Conservation (phyloP, 2,888 invertebrate genomes). For the Lottia gigantea region DNA sequence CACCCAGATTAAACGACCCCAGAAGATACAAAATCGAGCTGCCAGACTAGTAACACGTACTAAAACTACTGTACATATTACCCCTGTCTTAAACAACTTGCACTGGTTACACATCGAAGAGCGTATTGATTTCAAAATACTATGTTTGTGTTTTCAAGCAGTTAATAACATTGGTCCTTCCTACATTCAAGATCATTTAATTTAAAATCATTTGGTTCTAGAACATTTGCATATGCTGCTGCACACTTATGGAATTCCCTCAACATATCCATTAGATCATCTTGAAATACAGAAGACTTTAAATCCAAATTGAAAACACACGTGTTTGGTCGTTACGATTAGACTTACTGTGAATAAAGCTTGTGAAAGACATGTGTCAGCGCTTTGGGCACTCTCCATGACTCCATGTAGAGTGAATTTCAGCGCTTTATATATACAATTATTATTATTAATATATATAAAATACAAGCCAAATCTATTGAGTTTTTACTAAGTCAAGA, state of each 20-base stretch:
- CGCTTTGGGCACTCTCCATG: neutral
- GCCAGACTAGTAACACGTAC: no score
- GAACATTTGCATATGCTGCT: neutral
- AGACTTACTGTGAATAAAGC: neutral
- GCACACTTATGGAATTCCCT: neutral
- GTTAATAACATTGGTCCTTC: neutral
- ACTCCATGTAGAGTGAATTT: neutral
- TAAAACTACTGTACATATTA: no score
- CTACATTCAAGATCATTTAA: constrained; percentile 1
- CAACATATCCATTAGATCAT: neutral
- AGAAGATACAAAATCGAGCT: neutral
- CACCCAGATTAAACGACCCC: neutral
- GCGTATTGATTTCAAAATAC: neutral
- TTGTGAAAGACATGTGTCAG: neutral
- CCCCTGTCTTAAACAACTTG: no score
- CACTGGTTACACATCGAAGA: neutral
- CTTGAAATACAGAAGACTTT: neutral
- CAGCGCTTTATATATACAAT: neutral
- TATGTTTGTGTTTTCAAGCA: neutral
- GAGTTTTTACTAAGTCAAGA: no score
- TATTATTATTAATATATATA: constrained; percentile 1
- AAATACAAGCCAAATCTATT: no score
- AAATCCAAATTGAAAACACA: neutral
- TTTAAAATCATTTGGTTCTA: neutral
- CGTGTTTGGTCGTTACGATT: neutral